Evolutionary conservation across 2,113 vertebrate species (phyloP), one percentile per base, ranked within the genome.

Genomic region (Megaceryle maxima): DNA sequence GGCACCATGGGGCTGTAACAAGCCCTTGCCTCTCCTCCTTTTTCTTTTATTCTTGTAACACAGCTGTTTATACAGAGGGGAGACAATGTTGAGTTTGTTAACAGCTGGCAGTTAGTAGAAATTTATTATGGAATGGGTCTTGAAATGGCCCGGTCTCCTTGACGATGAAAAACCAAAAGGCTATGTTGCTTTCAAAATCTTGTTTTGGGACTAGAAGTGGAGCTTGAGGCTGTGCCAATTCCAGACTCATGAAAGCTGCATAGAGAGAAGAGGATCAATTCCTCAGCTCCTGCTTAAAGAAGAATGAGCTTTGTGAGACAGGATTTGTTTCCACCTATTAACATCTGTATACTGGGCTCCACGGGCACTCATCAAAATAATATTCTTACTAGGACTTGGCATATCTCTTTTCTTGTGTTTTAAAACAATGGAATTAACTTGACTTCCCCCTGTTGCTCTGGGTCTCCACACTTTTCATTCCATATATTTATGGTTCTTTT

Each of bases 31-130:
- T 74, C 85, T 84, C 78, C 94, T 41, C 29, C 50, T 93, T 90
- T 92, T 68, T 88, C 82, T 95, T 97, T 96, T 53, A 0, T 64
- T 91, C 94, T 95, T 96, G 84, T 95, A 94, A 57, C 81, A 92
- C 84, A 95, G 79, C 93, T 96, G 96, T 97, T 95, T 88, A 72
- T 85, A 90, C 73, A 89, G 91, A 95, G 78, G 25, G 67, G 43
- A 95, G 46, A 97, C 88, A 97, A 95, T 93, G 64, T 1, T 62
- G 63, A 90, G 50, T 86, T 96, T 95, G 96, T 96, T 97, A 92
- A 90, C 63, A 97, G 88, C 82, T 95, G 91, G 64, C 86, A 95
- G 83, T 82, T 93, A 87, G 81, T 17, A 90, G 62, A 22, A 66
- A 94, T 94, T 97, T 97, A 59, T 69, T 93, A 55, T 82, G 67